phyloP scores from a whole-genome alignment of 92 coral and sea anemone genomes.

The Epizoanthus illoricatus region DNA sequence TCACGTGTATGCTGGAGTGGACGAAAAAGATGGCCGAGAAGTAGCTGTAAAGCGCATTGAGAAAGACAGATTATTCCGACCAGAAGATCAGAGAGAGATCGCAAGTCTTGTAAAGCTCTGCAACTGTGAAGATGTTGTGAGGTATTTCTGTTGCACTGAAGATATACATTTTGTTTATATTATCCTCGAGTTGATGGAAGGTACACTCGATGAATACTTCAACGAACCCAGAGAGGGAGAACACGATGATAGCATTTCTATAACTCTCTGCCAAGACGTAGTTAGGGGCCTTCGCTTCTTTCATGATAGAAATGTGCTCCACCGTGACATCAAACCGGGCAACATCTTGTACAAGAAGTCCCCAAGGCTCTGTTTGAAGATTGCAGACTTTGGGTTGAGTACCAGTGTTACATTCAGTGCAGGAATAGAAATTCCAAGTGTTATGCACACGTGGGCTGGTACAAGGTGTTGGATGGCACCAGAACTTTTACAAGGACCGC shows the following conservation, averaged over 20 bases:
- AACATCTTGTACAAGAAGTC: slow-evolving; percentile 48
- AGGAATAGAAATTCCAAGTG: slow-evolving; percentile 11
- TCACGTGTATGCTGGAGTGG: slow-evolving; percentile 48
- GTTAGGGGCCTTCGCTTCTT: slow-evolving; percentile 37
- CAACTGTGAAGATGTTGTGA: slow-evolving; percentile 55
- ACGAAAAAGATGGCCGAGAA: slow-evolving; percentile 47
- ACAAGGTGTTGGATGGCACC: slow-evolving; percentile 68
- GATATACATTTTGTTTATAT: slow-evolving; percentile 32
- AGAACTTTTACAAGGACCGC: slow-evolving; percentile 25
- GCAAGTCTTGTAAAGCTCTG: slow-evolving; percentile 37
- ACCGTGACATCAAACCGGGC: slow-evolving; percentile 64
- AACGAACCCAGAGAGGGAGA: not conserved
- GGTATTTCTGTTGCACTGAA: slow-evolving; percentile 15
- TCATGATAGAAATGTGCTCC: slow-evolving; percentile 47
- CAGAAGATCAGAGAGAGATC: slow-evolving; percentile 49
- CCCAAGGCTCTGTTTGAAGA: slow-evolving; percentile 55
- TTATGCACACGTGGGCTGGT: slow-evolving; percentile 43
- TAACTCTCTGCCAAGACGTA: slow-evolving; percentile 47
- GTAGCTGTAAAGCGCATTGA: slow-evolving; percentile 54
- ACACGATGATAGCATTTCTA: not conserved
- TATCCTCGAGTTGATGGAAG: slow-evolving; percentile 58
- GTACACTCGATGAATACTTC: slow-evolving; percentile 35
- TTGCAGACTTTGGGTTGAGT: slow-evolving; percentile 67
- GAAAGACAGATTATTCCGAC: slow-evolving; percentile 36
- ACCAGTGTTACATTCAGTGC: slow-evolving; percentile 1